Evolutionary conservation across 1,140 invertebrate species (phyloP).

Genomic region (Galleria mellonella): DNA sequence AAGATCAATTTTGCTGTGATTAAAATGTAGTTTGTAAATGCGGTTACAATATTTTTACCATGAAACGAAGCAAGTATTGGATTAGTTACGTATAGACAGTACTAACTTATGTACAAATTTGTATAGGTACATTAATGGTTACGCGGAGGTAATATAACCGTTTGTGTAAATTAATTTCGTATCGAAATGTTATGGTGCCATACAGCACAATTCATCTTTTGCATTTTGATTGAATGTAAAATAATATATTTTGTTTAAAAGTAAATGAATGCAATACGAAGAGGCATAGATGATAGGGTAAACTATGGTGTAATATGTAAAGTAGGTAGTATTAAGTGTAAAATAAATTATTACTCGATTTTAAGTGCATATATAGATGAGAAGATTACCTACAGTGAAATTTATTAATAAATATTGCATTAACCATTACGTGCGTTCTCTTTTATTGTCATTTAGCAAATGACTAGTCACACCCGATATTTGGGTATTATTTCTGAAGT

Average conservation of each 20-base stretch:
- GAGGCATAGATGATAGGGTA: slow-evolving; percentile 35
- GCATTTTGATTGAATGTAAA: slow-evolving; percentile 29
- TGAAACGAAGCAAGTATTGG: not conserved
- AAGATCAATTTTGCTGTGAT: slow-evolving; percentile 67
- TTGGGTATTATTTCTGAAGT: too few species aligned
- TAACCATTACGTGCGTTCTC: slow-evolving; percentile 41
- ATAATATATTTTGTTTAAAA: slow-evolving; percentile 54
- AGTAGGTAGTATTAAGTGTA: slow-evolving; percentile 57
- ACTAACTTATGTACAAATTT: too few species aligned
- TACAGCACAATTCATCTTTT: slow-evolving; percentile 19
- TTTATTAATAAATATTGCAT: slow-evolving; percentile 73
- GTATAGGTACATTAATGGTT: too few species aligned
- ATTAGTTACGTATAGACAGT: too few species aligned
- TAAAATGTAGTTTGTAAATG: slow-evolving; percentile 39
- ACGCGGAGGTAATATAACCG: not conserved
- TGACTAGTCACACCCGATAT: too few species aligned
- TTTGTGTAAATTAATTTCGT: slow-evolving; percentile 4
- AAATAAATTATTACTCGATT: slow-evolving; percentile 68
- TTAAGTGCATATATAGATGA: slow-evolving; percentile 69
- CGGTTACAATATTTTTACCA: slow-evolving; percentile 15
- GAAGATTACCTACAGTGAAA: slow-evolving; percentile 60
- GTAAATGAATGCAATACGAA: slow-evolving; percentile 53
- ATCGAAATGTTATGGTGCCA: slow-evolving; percentile 13
- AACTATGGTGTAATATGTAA: slow-evolving; percentile 28
- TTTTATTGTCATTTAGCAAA: slow-evolving; percentile 19